phyloP scores from a whole-genome alignment of 2,113 vertebrate species.

The Caranx melampygus region DNA sequence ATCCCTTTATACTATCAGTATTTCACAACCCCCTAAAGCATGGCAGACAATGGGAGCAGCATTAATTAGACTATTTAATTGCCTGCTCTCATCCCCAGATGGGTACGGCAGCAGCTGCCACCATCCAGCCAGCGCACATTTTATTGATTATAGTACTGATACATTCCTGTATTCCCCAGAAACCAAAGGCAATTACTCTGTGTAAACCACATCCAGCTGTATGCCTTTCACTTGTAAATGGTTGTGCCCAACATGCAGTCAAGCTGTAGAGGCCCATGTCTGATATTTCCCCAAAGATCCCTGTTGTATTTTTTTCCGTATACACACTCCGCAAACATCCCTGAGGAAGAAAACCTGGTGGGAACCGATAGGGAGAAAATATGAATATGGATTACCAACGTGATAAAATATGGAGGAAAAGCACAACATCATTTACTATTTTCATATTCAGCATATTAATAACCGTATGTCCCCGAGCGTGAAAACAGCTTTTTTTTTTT shows the following conservation, averaged over 20 bases:
- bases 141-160: slow-evolving; percentile 80
- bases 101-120: slow-evolving; percentile 74
- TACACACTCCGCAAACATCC: slow-evolving; percentile 61
- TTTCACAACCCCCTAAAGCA: slow-evolving; percentile 58
- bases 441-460: slow-evolving; percentile 68
- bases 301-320: slow-evolving; percentile 46
- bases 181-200: slow-evolving; percentile 78
- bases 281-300: slow-evolving; percentile 71
- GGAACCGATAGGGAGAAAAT: slow-evolving; percentile 50
- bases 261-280: slow-evolving; percentile 63
- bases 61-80: slow-evolving; percentile 80
- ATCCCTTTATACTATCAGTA: slow-evolving; percentile 39
- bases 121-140: slow-evolving; percentile 62
- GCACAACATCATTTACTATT: slow-evolving; percentile 45
- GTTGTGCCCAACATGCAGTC: slow-evolving; percentile 62
- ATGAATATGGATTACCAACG: slow-evolving; percentile 70
- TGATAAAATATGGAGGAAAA: slow-evolving; percentile 54
- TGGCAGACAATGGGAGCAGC: slow-evolving; percentile 64
- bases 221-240: slow-evolving; percentile 75
- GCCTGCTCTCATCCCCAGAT: slow-evolving; percentile 71
- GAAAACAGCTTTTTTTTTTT: slow-evolving; percentile 12
- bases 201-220: slow-evolving; percentile 76
- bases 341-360: slow-evolving; percentile 55
- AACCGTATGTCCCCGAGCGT: slow-evolving; percentile 45
- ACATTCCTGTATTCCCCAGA: slow-evolving; percentile 76